phyloP scores from a whole-genome alignment of 2,888 invertebrate species.

The Limnephilus marmoratus region DNA sequence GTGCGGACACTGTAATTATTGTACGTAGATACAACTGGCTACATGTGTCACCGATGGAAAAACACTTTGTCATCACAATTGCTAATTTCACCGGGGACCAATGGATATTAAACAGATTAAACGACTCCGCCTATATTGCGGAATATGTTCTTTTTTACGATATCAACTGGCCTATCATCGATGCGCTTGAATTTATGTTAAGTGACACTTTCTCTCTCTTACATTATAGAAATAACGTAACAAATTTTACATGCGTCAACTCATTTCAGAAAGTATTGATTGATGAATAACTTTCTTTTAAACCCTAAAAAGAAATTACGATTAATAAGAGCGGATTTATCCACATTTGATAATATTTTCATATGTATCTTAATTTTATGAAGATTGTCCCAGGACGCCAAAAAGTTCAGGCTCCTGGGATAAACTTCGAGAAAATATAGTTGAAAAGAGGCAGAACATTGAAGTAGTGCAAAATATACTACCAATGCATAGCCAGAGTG shows the following conservation, averaged over 20 bases:
- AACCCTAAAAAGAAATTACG: background rate
- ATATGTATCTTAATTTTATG: too few species aligned
- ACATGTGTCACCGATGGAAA: slow-evolving; percentile 40
- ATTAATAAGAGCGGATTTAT: too few species aligned
- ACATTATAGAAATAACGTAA: background rate
- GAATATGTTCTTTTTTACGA: background rate
- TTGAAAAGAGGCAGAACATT: too few species aligned
- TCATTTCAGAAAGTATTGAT: background rate
- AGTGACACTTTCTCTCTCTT: background rate
- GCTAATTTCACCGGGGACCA: slow-evolving; percentile 10
- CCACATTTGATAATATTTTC: background rate
- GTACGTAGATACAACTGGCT: background rate
- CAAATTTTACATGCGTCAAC: background rate
- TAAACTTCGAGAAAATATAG: too few species aligned
- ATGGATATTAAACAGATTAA: background rate
- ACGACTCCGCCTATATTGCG: background rate
- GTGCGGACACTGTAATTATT: slow-evolving; percentile 50
- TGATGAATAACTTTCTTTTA: background rate
- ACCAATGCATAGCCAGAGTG: too few species aligned
- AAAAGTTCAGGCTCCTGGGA: too few species aligned
- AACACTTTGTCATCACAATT: slow-evolving; percentile 38
- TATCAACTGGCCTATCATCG: background rate
- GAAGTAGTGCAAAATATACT: too few species aligned
- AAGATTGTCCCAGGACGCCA: too few species aligned
- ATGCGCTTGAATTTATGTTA: background rate